Evolutionary conservation across 1,140 invertebrate species (phyloP).

Genomic region (Watersipora subatra): DNA sequence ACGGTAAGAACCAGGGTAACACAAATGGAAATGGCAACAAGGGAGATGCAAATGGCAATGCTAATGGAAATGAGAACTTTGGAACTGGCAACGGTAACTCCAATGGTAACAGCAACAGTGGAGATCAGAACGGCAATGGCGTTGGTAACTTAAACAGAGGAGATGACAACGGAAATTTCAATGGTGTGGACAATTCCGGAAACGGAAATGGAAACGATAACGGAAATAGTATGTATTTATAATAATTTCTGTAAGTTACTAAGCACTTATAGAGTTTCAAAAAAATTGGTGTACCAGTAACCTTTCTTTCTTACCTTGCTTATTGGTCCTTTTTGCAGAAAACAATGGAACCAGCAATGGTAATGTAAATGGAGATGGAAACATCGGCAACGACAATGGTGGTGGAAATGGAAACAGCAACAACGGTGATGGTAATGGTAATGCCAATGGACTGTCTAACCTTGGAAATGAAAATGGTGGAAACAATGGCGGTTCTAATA

Average conservation of each 20-base stretch:
- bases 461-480: background rate
- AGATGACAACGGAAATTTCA: background rate
- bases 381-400: no score
- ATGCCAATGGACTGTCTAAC: background rate
- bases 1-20: background rate
- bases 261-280: background rate
- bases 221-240: background rate
- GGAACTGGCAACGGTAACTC: background rate
- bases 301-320: background rate
- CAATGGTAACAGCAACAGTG: background rate
- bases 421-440: background rate
- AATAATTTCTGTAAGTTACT: background rate
- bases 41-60: background rate
- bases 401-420: background rate
- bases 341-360: background rate
- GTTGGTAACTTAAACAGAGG: background rate
- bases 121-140: background rate
- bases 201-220: background rate
- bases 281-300: background rate
- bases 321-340: background rate
- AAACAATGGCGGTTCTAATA: background rate
- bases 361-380: background rate
- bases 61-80: background rate
- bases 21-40: no score
- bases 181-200: no score